Evolutionary conservation across 2,888 invertebrate species (phyloP).

Genomic region (Amblyteles armatorius): DNA sequence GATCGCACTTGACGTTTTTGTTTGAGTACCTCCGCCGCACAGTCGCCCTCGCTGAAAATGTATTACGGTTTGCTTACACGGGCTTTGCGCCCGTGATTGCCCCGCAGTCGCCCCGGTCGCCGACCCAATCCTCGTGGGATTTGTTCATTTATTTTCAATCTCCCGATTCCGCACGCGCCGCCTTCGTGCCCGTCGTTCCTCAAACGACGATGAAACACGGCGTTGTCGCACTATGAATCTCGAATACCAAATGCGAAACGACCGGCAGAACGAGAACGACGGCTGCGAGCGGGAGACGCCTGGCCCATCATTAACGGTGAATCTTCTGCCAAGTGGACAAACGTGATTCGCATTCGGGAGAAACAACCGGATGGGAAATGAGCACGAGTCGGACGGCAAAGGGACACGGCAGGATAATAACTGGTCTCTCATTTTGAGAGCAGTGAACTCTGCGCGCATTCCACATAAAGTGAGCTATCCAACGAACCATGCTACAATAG

Average conservation of each 20-base stretch:
- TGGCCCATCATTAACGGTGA: conserved; percentile 62
- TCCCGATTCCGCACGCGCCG: conserved; percentile 14
- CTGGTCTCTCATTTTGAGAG: conserved; percentile 12
- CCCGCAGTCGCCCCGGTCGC: neutral
- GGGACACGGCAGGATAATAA: conserved; percentile 12
- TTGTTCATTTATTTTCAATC: conserved; percentile 49
- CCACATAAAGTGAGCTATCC: conserved; percentile 35
- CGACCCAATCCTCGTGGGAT: neutral
- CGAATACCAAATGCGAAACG: conserved; percentile 46
- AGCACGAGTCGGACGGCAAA: conserved; percentile 2
- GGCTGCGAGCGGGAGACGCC: conserved; percentile 50
- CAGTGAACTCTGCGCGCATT: conserved; percentile 37
- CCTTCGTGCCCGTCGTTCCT: conserved; percentile 28
- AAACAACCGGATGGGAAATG: conserved; percentile 17
- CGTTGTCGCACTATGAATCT: conserved; percentile 45
- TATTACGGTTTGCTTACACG: neutral
- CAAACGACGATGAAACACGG: conserved; percentile 37
- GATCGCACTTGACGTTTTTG: conserved; percentile 16
- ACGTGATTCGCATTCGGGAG: conserved; percentile 63
- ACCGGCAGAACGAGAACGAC: conserved; percentile 26
- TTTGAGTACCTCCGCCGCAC: neutral
- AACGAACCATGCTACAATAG: conserved; percentile 52
- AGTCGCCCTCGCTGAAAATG: conserved; percentile 5
- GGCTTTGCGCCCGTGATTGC: neutral
- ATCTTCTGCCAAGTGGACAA: conserved; percentile 67